Base-by-base conservation (phyloP, 2,113 vertebrate species). In the Acrocephalus arundinaceus region DNA sequence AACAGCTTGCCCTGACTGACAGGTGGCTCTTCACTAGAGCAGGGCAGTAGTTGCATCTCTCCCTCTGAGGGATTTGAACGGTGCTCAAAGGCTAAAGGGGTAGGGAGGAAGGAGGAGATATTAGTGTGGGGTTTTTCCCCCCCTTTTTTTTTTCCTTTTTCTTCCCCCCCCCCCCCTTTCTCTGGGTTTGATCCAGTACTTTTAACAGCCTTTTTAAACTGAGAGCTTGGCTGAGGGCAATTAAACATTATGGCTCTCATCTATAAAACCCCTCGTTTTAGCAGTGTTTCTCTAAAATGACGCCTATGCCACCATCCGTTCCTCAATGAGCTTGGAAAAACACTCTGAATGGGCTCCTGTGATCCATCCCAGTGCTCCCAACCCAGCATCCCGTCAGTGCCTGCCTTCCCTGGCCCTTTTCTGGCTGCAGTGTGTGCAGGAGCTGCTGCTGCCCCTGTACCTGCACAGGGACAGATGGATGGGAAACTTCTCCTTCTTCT, bases 241-340 rank as follows among this genome's bases (percentile, higher is more conserved):
- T 97, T 96, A 95, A 96, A 83, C 87, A 90, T 97, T 91, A 96
- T 59, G 59, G 71, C 57, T 43, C 41, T 85, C 79, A 83, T 80
- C 90, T 85, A 93, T 95, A 96, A 95, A 96, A 84, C 33, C 55
- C 85, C 85, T 94, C 5, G 15, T 95, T 96, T 66, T 48, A 74
- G 90, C 82, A 62, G 63, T 33, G 90, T 89, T 96, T 88, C 90
- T 95, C 81, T 43, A 83, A 68, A 89, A 82, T 10, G 3, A 54
- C 83, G 82, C 79, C 89, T 91, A 11, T 78, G 68, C 75, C 51
- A 59, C 84, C 80, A 58, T 46, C 77, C 54, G 1, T 82, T 96
- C 87, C 71, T 93, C 81, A 87, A 37, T 77, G 82, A 87, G 87
- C 87, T 83, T 91, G 85, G 89, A 85, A 87, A 88, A 96, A 82